Evolutionary conservation across 2,113 vertebrate species (phyloP), one percentile per base, ranked within the genome.

Genomic region (Brachypteracias leptosomus): DNA sequence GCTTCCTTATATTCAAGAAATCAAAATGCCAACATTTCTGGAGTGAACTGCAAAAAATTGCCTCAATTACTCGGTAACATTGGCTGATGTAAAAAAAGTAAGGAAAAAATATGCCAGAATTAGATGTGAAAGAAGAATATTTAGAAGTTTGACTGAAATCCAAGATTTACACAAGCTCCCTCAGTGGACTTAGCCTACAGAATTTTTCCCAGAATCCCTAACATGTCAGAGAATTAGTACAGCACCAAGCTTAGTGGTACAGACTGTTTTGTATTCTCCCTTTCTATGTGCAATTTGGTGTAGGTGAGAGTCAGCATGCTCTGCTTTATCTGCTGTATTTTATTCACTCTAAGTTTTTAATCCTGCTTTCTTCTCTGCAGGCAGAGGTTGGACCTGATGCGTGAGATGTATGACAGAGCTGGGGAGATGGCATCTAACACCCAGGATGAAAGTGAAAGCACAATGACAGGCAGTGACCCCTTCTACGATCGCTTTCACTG

Each of bases 401-500:
- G 99, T 6, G 98, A 99, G 92, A 99, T 99, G 99, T 99, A 99
- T 7, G 99, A 99, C 97, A 98, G 99, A 7, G 99, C 99, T 0
- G 99, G 99, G 49, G 99, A 99, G 77, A 98, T 99, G 98, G 98
- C 98, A 14, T 99, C 99, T 5, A 74, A 80, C 3, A 54, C 97
- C 18, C 99, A 98, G 81, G 99, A 99, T 3, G 99, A 99, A 6
- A 93, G 93, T 0, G 99, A 99, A 46, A 91, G 98, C 58, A 29
- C 97, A 4, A 92, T 99, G 97, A 99, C 98, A 0, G 99, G 99
- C 97, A 99, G 98, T 1, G 99, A 99, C 92, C 99, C 99, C 5
- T 99, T 99, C 95, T 99, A 99, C 7, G 99, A 99, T 92, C 99
- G 99, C 19, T 99, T 99, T 96, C 99, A 99, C 85, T 99, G 99